Conservation (phyloP, 2,797 vertebrate genomes). For the Furcifer pardalis region DNA sequence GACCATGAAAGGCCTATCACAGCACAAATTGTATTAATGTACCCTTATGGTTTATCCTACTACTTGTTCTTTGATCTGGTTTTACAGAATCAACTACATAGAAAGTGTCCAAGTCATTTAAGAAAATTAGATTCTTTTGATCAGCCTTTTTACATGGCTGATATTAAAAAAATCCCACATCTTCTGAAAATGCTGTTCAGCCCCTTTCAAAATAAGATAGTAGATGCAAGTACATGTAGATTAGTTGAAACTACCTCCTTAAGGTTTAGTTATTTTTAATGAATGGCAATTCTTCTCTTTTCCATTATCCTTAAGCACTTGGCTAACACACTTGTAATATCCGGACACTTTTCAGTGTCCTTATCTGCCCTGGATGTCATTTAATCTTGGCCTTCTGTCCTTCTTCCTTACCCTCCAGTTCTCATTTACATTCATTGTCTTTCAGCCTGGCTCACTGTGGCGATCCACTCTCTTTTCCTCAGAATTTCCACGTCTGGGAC, state of each 20-base stretch:
- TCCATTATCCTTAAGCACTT: not conserved
- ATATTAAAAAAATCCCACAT: not conserved
- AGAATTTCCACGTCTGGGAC: no score
- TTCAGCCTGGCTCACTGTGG: not conserved
- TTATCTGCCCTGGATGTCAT: not conserved
- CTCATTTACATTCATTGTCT: not conserved
- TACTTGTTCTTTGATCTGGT: not conserved
- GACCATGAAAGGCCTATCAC: no score
- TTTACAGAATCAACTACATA: not conserved
- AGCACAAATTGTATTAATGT: not conserved
- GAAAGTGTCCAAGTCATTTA: not conserved
- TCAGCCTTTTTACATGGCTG: not conserved
- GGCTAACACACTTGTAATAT: not conserved
- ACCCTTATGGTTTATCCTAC: not conserved
- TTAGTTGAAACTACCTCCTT: not conserved
- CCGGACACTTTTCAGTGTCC: not conserved
- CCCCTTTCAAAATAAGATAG: not conserved
- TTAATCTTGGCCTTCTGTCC: no score
- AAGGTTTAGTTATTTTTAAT: not conserved
- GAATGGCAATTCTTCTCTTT: not conserved
- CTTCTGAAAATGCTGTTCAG: not conserved
- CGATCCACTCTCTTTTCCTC: no score
- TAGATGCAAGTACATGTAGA: not conserved
- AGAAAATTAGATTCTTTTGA: not conserved
- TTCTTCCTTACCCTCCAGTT: not conserved